Evolutionary conservation across 2,888 invertebrate genomes (phyloP).

Genomic region (Euzophera pinguis): DNA sequence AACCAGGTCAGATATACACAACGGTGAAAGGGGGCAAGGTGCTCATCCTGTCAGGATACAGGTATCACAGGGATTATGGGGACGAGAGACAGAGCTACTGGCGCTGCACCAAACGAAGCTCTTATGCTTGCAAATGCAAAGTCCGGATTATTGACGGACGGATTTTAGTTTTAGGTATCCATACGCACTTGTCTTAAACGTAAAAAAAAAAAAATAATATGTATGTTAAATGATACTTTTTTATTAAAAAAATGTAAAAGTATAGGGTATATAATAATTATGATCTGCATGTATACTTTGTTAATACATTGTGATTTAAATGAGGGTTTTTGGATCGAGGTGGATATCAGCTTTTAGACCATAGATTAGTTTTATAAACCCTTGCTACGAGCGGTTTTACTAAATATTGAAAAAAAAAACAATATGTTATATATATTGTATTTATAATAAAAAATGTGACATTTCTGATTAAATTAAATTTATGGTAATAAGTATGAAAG

Average conservation of each 20-base stretch:
- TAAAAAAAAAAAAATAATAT: background rate
- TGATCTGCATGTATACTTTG: no score
- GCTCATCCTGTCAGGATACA: constrained; percentile 38
- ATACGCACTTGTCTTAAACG: constrained; percentile 33
- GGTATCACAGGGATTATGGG: constrained; percentile 49
- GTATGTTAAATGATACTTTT: background rate
- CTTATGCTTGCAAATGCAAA: constrained; percentile 44
- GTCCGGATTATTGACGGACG: constrained; percentile 41
- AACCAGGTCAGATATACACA: constrained; percentile 35
- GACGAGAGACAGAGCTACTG: constrained; percentile 48
- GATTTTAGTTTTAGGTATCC: constrained; percentile 38
- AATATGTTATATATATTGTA: no score
- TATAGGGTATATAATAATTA: no score
- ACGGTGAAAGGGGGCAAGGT: constrained; percentile 50
- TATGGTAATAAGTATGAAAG: background rate
- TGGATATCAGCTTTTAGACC: no score
- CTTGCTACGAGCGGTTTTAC: no score
- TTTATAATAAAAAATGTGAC: no score
- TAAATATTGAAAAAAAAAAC: no score
- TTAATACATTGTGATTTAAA: no score
- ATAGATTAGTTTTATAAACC: no score
- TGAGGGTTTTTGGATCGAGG: no score
- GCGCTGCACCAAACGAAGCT: constrained; percentile 48
- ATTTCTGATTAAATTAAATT: no score
- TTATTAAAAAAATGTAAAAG: no score